phyloP scores from a whole-genome alignment of 2,113 vertebrate species.

The Catagonus wagneri region DNA sequence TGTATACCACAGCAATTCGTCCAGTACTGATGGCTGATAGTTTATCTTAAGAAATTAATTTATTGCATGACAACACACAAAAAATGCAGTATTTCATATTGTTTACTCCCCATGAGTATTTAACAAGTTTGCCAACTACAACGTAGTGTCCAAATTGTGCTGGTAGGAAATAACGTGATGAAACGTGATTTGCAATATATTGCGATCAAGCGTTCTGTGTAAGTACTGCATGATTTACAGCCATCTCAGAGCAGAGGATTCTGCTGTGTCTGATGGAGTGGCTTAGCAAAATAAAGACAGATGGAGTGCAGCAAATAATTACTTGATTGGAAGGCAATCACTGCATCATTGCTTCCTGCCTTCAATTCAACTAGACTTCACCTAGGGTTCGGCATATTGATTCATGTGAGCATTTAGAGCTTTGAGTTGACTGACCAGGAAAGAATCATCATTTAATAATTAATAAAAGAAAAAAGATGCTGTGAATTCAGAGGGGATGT shows the following conservation, averaged over 20 bases:
- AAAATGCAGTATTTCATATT: slow-evolving; percentile 49
- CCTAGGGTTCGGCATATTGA: not conserved
- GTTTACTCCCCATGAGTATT: slow-evolving; percentile 64
- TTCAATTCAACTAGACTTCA: slow-evolving; percentile 55
- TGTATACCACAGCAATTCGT: slow-evolving; percentile 38
- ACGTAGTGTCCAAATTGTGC: slow-evolving; percentile 66
- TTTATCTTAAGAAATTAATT: slow-evolving; percentile 74
- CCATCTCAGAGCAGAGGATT: slow-evolving; percentile 50
- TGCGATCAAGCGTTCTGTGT: not conserved
- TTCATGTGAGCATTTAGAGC: slow-evolving; percentile 51
- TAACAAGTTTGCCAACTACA: slow-evolving; percentile 65
- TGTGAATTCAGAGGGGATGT: not conserved
- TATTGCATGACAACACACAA: slow-evolving; percentile 41
- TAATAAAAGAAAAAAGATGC: slow-evolving; percentile 57
- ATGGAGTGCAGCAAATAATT: slow-evolving; percentile 71
- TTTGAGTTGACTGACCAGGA: slow-evolving; percentile 64
- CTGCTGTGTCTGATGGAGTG: slow-evolving; percentile 59
- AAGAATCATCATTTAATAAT: slow-evolving; percentile 73
- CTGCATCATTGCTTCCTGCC: slow-evolving; percentile 63
- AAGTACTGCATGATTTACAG: slow-evolving; percentile 63
- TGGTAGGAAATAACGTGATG: slow-evolving; percentile 60
- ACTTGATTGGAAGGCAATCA: slow-evolving; percentile 54
- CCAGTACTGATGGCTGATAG: slow-evolving; percentile 46
- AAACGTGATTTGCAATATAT: slow-evolving; percentile 21
- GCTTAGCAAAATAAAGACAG: slow-evolving; percentile 74